Evolutionary conservation across 2,888 invertebrate species (phyloP).

Genomic region (Dasypogon diadema): DNA sequence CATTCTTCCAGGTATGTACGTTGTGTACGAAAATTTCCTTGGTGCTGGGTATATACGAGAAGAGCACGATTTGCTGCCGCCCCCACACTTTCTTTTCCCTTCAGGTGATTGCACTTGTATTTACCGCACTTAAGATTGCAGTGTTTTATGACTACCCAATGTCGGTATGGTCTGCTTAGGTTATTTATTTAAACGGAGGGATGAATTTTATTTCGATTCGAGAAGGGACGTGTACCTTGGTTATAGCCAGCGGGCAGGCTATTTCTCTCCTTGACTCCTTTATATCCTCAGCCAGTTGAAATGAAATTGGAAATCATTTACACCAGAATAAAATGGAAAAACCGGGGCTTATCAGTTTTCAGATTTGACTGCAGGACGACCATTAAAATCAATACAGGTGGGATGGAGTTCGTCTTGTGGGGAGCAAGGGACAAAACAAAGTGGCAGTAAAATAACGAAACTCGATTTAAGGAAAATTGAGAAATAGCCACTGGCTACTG

Average conservation of each 20-base stretch:
- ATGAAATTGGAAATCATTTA: conserved; percentile 19
- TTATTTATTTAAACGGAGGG: conserved; percentile 11
- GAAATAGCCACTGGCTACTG: neutral
- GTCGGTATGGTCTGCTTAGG: conserved; percentile 13
- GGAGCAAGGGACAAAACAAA: neutral
- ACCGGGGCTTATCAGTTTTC: neutral
- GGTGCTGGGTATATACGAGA: neutral
- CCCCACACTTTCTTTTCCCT: neutral
- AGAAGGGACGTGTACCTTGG: neutral
- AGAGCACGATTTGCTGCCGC: neutral
- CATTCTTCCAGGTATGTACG: neutral
- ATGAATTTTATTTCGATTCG: conserved; percentile 7
- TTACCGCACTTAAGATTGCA: conserved; percentile 18
- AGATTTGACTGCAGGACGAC: neutral
- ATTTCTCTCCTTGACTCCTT: neutral
- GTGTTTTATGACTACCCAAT: conserved; percentile 21
- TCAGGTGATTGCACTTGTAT: conserved; percentile 16
- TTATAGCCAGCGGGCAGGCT: neutral
- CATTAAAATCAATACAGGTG: conserved; percentile 5
- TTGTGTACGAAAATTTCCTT: neutral
- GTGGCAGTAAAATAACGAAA: neutral
- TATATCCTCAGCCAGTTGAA: neutral
- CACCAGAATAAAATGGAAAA: conserved; percentile 10
- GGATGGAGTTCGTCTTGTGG: neutral
- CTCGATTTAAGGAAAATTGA: neutral